Percentiles rank a stretch among this genome's conserved stretches.
Evolutionary conservation across 2,113 vertebrate genomes (phyloP).

Genomic region (Bubo scandiacus): DNA sequence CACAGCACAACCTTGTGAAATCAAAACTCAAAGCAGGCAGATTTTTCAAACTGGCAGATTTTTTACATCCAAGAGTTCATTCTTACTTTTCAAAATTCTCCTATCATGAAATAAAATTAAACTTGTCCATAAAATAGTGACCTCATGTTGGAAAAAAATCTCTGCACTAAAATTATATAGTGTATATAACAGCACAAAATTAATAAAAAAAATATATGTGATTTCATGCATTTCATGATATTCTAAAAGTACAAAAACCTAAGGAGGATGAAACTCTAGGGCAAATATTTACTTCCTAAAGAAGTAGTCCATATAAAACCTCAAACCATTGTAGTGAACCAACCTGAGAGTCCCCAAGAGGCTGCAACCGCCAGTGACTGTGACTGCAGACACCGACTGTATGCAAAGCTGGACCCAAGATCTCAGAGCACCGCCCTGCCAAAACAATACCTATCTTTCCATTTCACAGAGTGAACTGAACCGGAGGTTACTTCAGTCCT

Average conservation of each 20-base stretch:
- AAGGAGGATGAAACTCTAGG: neutral
- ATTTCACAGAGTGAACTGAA: neutral
- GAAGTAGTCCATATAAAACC: neutral
- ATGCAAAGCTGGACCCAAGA: neutral
- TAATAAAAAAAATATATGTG: neutral
- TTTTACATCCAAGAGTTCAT: neutral
- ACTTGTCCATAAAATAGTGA: neutral
- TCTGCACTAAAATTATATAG: neutral
- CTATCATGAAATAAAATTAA: neutral
- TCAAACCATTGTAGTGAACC: neutral
- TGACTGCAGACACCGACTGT: fast-evolving
- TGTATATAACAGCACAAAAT: neutral
- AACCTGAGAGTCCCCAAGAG: neutral
- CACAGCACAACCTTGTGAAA: neutral
- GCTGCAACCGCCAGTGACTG: neutral
- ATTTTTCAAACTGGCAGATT: neutral
- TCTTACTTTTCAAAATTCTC: neutral
- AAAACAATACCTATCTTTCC: neutral
- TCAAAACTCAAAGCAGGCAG: neutral
- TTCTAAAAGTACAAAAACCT: neutral
- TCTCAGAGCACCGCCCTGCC: neutral
- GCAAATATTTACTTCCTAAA: neutral
- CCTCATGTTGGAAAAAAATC: neutral
- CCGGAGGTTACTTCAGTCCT: neutral
- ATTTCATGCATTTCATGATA: neutral